Evolutionary conservation across 1,140 invertebrate species (phyloP), one percentile per base, ranked within the genome.

Genomic region (Druon quercuslanigerum): DNA sequence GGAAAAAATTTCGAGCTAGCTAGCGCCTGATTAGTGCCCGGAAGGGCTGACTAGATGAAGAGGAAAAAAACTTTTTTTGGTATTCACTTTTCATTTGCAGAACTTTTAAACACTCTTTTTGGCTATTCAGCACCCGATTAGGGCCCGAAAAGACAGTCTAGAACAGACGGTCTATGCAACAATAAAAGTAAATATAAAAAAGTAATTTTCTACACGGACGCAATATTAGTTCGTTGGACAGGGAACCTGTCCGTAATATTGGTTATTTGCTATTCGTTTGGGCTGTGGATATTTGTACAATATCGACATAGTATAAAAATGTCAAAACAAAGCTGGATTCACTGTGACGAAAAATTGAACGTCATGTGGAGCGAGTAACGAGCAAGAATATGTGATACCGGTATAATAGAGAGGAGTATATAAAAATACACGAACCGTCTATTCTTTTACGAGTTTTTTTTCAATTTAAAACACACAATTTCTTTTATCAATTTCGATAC

Each of bases 221-320:
- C 60, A 66, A 66, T 66, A 66, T 66, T 66, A 11, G 60, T 66
- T 40, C 25, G 33, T 46, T 66, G 33, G 60, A 66, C 60, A 33
- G 60, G 25, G 33, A 66, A 46, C 46, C 60, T 46, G 60, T 46
- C 60, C 33, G 60, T 66, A 66, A 66, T 66, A 33, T 20, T 66
- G 60, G 46, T 66, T 40, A 66, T 66, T 66, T 66, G 60, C 60
- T 5, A 66, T 66, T 66, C 25, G 60, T 66, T 66, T 66, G 60
- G 60, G 40, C 40, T n/a, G 60, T 14, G 14, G 60, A 66, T 66
- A 66, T 20, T 66, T 20, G 60, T 66, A 66, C 60, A 66, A 46
- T 66, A 66, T 33, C 13, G 40, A 66, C 40, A 66, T 66, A n/a
- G 25, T 66, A 66, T 40, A 66, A 40, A 66, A 66, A 33, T 66